A percentile compares a stretch with the other conserved stretches of the same genome.
phyloP scores from a whole-genome alignment of 2,113 vertebrate species.

The Varanus salvator region DNA sequence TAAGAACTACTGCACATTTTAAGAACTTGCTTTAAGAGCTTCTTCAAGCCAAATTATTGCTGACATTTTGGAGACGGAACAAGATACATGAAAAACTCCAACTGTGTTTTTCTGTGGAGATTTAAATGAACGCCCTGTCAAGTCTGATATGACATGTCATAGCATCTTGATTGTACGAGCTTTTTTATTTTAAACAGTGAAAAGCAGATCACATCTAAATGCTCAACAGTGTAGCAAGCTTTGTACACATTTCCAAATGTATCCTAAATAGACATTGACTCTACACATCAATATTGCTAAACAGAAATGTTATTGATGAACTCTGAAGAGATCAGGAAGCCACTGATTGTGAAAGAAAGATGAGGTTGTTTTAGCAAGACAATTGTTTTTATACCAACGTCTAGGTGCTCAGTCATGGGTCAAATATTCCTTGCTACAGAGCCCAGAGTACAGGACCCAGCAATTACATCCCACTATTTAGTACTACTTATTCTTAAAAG shows the following conservation, averaged over 20 bases:
- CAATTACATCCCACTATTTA: neutral
- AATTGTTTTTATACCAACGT: neutral
- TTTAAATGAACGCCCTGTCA: slow-evolving; percentile 3
- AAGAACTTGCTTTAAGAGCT: slow-evolving; percentile 4
- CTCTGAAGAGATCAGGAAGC: neutral
- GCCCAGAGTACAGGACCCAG: neutral
- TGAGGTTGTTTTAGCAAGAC: neutral
- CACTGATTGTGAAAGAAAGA: neutral
- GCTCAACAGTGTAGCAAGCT: neutral
- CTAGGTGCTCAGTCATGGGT: neutral
- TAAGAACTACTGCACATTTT: slow-evolving; percentile 1
- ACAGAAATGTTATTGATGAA: neutral
- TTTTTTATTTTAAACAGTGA: slow-evolving; percentile 24
- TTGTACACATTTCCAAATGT: neutral
- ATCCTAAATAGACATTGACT: neutral
- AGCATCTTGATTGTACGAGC: slow-evolving; percentile 2
- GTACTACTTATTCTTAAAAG: neutral
- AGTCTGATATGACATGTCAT: neutral
- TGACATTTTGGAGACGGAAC: neutral
- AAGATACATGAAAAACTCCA: neutral
- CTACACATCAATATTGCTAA: neutral
- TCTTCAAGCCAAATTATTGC: slow-evolving; percentile 12
- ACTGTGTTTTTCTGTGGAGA: neutral
- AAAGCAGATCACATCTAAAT: neutral
- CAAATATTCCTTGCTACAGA: neutral